Evolutionary conservation across 2,888 invertebrate species (phyloP).

Genomic region (Hydrotaea diabolus): DNA sequence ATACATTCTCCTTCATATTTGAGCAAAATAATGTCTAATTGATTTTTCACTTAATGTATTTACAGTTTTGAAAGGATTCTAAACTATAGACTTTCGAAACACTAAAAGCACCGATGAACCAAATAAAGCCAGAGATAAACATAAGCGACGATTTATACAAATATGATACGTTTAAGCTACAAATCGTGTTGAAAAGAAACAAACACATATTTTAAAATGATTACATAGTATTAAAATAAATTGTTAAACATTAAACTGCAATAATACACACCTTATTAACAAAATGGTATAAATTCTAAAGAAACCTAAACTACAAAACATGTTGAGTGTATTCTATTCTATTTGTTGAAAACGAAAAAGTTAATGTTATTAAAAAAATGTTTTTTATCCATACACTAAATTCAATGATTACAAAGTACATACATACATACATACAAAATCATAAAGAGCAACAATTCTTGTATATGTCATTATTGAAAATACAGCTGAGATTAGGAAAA

Average conservation of each 20-base stretch:
- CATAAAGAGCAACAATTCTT: constrained; percentile 3
- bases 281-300: constrained; percentile 32
- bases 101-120: constrained; percentile 50
- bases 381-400: constrained; percentile 27
- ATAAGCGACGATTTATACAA: constrained; percentile 38
- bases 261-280: constrained; percentile 21
- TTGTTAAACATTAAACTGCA: constrained; percentile 49
- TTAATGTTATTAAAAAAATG: constrained; percentile 32
- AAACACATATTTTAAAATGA: constrained; percentile 34
- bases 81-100: constrained; percentile 50
- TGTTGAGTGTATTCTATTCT: constrained; percentile 41
- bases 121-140: constrained; percentile 49
- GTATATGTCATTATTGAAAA: constrained; percentile 36
- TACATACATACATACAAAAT: constrained; percentile 39
- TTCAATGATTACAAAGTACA: constrained; percentile 33
- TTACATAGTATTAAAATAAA: constrained; percentile 34
- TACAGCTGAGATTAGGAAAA: background rate
- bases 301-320: constrained; percentile 24
- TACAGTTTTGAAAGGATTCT: constrained; percentile 60
- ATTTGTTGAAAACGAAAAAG: constrained; percentile 34
- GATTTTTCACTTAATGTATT: constrained; percentile 63
- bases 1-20: background rate
- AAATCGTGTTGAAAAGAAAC: constrained; percentile 30
- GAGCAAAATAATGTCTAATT: constrained; percentile 34
- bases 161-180: constrained; percentile 23